These are phyloP conservation scores for Sphaeramia orbicularis DNA, from an alignment of 2,797 vertebrate species.

Conservation along the genomic window DNA sequence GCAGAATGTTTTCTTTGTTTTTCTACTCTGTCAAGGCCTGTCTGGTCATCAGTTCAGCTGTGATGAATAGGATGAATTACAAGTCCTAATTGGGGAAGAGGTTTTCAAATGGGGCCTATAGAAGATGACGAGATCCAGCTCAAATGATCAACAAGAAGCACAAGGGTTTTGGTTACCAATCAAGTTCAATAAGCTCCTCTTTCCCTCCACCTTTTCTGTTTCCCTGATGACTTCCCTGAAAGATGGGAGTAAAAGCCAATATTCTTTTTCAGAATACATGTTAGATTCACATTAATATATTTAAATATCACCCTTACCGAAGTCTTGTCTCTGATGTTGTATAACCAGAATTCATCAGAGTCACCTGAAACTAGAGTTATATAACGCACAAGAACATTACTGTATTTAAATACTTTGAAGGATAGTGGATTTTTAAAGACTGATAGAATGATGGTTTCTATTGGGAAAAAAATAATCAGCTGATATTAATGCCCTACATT, in stretches of 20 bases:
- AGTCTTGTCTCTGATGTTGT: too few relatives aligned
- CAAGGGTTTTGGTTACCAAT: constrained; percentile 35
- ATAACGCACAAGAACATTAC: too few relatives aligned
- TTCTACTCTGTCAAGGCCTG: constrained; percentile 48
- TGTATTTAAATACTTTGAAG: too few relatives aligned
- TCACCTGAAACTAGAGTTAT: too few relatives aligned
- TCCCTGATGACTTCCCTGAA: neutral
- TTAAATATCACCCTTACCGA: too few relatives aligned
- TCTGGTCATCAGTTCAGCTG: constrained; percentile 53
- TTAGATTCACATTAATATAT: neutral
- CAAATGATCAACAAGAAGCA: constrained; percentile 31
- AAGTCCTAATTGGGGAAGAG: constrained; percentile 59
- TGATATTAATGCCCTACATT: too few relatives aligned
- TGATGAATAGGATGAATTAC: constrained; percentile 60
- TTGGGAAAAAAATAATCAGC: too few relatives aligned
- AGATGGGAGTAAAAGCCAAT: neutral
- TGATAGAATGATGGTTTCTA: too few relatives aligned
- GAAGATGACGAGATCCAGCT: constrained; percentile 40
- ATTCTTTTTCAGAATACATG: neutral
- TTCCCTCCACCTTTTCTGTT: neutral
- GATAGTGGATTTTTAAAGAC: too few relatives aligned
- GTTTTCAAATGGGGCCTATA: constrained; percentile 17
- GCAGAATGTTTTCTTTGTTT: constrained; percentile 71
- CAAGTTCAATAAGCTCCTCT: constrained; percentile 14
- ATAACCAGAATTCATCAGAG: too few relatives aligned